Conservation (phyloP, 2,888 invertebrate genomes). For the Polydrusus tereticollis region DNA sequence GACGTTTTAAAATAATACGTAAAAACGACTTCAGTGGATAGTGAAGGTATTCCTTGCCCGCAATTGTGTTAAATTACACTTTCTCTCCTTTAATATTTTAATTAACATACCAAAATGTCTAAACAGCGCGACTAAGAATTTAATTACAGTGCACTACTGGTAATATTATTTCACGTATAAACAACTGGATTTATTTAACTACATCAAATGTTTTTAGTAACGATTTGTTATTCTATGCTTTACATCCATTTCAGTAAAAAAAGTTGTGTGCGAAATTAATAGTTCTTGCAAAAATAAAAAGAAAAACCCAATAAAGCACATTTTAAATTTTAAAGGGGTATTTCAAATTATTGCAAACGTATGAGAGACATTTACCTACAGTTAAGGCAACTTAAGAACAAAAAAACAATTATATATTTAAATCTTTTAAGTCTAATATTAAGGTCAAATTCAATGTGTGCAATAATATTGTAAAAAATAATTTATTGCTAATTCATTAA, state of each 20-base stretch:
- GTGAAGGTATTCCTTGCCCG: constrained; percentile 31
- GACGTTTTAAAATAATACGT: not conserved
- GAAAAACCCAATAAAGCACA: too few species aligned
- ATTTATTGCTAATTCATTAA: not conserved
- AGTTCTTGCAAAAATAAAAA: not conserved
- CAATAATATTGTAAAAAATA: not conserved
- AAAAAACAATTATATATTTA: not conserved
- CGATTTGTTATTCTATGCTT: too few species aligned
- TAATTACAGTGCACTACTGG: not conserved
- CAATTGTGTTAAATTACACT: constrained; percentile 18
- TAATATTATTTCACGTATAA: too few species aligned
- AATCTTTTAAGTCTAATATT: not conserved
- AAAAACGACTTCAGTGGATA: not conserved
- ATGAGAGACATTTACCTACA: not conserved
- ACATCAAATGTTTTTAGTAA: not conserved
- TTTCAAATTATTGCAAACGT: too few species aligned
- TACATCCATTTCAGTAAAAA: too few species aligned
- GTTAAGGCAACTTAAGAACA: too few species aligned
- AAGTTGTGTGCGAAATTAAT: too few species aligned
- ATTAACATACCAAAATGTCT: constrained; percentile 13
- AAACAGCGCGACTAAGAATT: not conserved
- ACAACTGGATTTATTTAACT: too few species aligned
- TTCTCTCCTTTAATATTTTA: constrained; percentile 23
- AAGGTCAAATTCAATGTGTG: not conserved
- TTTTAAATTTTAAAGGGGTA: too few species aligned